phyloP scores from a whole-genome alignment of 2,113 vertebrate species.

The Nesogale talazaci region DNA sequence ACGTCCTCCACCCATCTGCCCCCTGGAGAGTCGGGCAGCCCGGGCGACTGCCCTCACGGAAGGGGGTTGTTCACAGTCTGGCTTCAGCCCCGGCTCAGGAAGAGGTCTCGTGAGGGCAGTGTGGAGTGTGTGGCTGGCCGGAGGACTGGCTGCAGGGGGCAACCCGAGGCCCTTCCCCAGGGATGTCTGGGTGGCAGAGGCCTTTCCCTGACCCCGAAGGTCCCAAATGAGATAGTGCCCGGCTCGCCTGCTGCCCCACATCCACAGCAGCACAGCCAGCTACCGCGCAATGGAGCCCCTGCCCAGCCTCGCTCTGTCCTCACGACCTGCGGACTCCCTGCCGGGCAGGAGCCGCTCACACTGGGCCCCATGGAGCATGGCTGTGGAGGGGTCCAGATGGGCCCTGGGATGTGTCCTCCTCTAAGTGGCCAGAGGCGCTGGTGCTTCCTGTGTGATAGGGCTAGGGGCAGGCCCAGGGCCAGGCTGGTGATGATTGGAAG shows the following conservation, averaged over 20 bases:
- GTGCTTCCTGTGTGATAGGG: not conserved
- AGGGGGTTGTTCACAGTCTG: not conserved
- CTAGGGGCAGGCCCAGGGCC: not conserved
- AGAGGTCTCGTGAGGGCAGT: not conserved
- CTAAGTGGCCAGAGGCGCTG: rapidly evolving
- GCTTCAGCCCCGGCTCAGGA: not conserved
- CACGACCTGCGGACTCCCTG: not conserved
- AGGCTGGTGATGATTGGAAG: not conserved
- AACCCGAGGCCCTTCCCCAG: not conserved
- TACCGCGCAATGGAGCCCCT: not conserved
- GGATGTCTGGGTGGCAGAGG: not conserved
- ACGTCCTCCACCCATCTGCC: not conserved
- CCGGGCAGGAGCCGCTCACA: not conserved
- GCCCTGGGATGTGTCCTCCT: too few species aligned
- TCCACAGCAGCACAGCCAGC: not conserved
- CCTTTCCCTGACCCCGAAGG: not conserved
- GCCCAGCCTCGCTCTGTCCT: not conserved
- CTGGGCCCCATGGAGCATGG: not conserved
- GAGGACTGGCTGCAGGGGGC: not conserved
- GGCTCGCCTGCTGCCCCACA: not conserved
- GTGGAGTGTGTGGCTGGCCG: not conserved
- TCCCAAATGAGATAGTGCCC: not conserved
- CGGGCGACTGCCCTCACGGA: not conserved
- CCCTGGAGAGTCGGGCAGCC: not conserved
- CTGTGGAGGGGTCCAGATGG: not conserved